These are phyloP conservation scores for Xerus inauris DNA, from an alignment of 2,113 vertebrate genomes.

Conservation along the genomic window DNA sequence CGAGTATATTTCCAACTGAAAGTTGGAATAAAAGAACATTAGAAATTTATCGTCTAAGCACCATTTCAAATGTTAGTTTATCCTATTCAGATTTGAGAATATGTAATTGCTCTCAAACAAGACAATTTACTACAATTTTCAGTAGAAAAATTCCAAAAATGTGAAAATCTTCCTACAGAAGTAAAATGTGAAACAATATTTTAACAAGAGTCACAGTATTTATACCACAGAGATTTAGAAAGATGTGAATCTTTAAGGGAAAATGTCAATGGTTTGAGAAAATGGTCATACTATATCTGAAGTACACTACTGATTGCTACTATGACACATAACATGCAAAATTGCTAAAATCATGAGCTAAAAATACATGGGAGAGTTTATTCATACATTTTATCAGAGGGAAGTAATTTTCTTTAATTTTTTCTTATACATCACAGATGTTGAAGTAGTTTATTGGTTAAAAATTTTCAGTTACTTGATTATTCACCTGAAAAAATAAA, in stretches of 20 bases:
- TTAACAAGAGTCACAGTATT: not conserved
- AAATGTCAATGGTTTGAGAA: constrained; percentile 22
- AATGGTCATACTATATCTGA: not conserved
- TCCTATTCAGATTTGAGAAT: not conserved
- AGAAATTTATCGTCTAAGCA: not conserved
- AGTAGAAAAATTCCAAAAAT: not conserved
- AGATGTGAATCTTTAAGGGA: not conserved
- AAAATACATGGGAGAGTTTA: not conserved
- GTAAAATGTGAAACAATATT: not conserved
- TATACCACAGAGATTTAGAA: constrained; percentile 14
- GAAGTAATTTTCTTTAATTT: not conserved
- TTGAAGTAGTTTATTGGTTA: not conserved
- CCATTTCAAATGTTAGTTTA: not conserved
- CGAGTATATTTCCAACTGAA: not conserved
- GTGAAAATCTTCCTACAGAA: not conserved
- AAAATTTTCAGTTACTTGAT: not conserved
- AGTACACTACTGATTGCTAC: not conserved
- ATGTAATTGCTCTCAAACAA: not conserved
- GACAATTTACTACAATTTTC: constrained; percentile 6
- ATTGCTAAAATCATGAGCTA: not conserved
- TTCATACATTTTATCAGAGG: not conserved
- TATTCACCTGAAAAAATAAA: constrained; percentile 24
- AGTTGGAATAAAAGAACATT: not conserved
- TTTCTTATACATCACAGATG: not conserved
- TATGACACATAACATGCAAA: not conserved